These are phyloP conservation scores for Drosophila athabasca DNA, from an alignment of 1,140 invertebrate species.

Conservation along the genomic window DNA sequence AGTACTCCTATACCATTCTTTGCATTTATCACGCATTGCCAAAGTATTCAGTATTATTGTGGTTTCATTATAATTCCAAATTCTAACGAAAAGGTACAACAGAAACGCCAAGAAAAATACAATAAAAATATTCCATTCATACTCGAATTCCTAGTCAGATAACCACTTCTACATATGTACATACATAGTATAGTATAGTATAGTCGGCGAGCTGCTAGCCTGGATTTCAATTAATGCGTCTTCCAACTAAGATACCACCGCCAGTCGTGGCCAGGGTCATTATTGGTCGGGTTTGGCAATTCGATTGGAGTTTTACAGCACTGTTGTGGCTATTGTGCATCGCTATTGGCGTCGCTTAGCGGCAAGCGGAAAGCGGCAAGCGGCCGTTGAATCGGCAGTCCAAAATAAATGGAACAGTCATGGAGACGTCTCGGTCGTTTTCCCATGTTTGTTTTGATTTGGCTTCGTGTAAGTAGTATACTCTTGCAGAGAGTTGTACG, in stretches of 20 bases:
- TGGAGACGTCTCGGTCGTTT: conserved; percentile 26
- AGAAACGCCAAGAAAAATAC: conserved; percentile 22
- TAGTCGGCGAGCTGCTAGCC: conserved; percentile 23
- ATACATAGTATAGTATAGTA: too few species aligned
- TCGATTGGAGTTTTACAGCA: conserved; percentile 34
- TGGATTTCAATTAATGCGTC: conserved; percentile 10
- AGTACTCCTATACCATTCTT: too few species aligned
- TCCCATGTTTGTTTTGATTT: conserved; percentile 42
- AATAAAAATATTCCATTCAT: conserved; percentile 43
- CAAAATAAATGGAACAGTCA: conserved; percentile 55
- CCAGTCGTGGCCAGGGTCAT: too few species aligned
- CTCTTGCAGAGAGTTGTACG: neutral
- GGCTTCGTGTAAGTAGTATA: conserved; percentile 20
- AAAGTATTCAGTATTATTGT: conserved; percentile 13
- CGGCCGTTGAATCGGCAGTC: conserved; percentile 23
- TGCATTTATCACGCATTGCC: conserved; percentile 1
- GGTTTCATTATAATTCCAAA: conserved; percentile 38
- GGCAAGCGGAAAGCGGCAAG: conserved; percentile 7
- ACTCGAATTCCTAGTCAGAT: conserved; percentile 37
- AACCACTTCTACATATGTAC: conserved; percentile 44
- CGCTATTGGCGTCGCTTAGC: conserved; percentile 2
- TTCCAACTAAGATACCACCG: conserved; percentile 4
- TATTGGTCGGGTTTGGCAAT: conserved; percentile 16
- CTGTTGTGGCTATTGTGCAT: conserved; percentile 14
- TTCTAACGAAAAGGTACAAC: conserved; percentile 44